Conservation (phyloP, 2,888 invertebrate genomes). For the Standfussiana lucernea region DNA sequence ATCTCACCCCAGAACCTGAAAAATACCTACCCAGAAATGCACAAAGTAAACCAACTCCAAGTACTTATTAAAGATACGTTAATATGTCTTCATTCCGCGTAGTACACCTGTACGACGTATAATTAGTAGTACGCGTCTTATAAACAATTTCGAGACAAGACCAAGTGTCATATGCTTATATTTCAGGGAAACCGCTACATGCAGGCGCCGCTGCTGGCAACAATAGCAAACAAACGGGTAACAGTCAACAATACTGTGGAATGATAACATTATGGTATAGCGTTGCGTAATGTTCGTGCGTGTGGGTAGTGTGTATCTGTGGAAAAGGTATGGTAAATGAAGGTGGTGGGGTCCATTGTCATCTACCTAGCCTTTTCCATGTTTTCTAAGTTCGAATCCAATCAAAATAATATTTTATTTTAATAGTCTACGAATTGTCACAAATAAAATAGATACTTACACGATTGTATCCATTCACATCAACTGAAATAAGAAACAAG, state of each 20-base stretch:
- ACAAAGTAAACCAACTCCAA: neutral
- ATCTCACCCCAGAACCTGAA: neutral
- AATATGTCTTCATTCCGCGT: neutral
- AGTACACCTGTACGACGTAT: neutral
- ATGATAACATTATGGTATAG: constrained; percentile 53
- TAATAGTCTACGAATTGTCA: no score
- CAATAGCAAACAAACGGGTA: constrained; percentile 44
- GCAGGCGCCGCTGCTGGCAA: constrained; percentile 32
- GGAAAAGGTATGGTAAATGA: neutral
- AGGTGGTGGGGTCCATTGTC: neutral
- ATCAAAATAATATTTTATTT: neutral
- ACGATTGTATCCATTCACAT: neutral
- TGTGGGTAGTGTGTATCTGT: neutral
- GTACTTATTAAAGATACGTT: neutral
- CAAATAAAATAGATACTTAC: neutral
- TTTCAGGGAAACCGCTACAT: constrained; percentile 49
- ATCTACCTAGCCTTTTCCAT: no score
- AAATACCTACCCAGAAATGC: neutral
- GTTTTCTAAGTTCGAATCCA: neutral
- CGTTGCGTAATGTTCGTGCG: constrained; percentile 21
- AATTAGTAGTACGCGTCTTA: constrained; percentile 17
- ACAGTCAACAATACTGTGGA: constrained; percentile 53
- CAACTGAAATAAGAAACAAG: neutral
- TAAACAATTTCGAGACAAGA: constrained; percentile 46
- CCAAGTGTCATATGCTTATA: constrained; percentile 50